Base-by-base conservation (phyloP, 1,140 invertebrate genomes). In the Homalodisca vitripennis region DNA sequence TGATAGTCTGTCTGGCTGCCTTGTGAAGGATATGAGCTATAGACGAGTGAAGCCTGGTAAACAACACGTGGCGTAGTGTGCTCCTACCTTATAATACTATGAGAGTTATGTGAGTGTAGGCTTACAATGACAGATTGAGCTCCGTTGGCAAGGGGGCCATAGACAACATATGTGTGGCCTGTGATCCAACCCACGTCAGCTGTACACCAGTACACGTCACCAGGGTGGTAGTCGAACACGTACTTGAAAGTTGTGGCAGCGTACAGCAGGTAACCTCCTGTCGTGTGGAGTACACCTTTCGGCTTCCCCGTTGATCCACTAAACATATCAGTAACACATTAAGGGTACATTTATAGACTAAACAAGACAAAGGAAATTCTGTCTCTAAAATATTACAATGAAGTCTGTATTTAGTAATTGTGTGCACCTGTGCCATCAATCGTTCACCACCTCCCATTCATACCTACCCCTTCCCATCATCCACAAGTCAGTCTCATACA, bases 131-230 rank as follows among this genome's bases (percentile, higher is more conserved):
- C 89, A 30, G 92, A 94, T 31, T 95, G 98, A 12, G 96, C 92
- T n/a, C 87, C 92, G 82, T 98, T 98, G 0, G 92, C 89, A 31
- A 99, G 80, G 2, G 96, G 95, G 26, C 95, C 97, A 79, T 99
- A 99, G 12, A 95, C 91, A 12, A 97, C 92, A 77, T 98, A 98
- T 0, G 93, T 95, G 79, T 99, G 97, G 14, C 96, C 95, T 57
- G 95, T 98, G 76, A 99, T 98, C 97, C 97, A 99, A 62, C 97
- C 97, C 67, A 98, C 89, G 79, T 99, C 97, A n/a, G 97, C 97
- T n/a, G 97, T 98, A 77, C 97, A 98, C 92, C 94, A 99, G 81
- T 93, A 98, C 60, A 98, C 84, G 79, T 99, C 97, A 41, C 86
- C 86, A 0, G 90, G 88, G 73, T 93, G 90, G 79, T 97, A 95